Percentiles rank a stretch among this genome's conserved stretches.
Evolutionary conservation across 2,888 invertebrate species (phyloP).

Genomic region (Lamellibrachia satsuma): DNA sequence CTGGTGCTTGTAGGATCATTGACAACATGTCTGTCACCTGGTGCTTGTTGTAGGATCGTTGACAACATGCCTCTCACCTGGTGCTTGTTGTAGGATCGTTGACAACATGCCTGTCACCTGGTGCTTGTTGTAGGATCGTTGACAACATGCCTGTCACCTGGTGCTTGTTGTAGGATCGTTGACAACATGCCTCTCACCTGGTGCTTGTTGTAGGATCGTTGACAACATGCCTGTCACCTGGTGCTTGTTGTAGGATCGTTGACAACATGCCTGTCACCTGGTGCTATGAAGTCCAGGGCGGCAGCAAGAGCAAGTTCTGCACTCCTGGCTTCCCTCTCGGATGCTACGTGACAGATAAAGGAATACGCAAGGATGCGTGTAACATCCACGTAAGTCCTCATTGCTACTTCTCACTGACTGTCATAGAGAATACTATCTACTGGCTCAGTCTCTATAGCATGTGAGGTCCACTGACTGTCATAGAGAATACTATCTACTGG

Average conservation of each 20-base stretch:
- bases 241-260: constrained; percentile 71
- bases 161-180: not conserved
- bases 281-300: constrained; percentile 75
- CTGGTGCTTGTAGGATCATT: constrained; percentile 14
- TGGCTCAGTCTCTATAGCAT: too few species aligned
- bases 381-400: constrained; percentile 61
- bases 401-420: not conserved
- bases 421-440: not conserved
- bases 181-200: not conserved
- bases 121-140: not conserved
- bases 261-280: constrained; percentile 17
- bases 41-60: constrained; percentile 71
- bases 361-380: constrained; percentile 69
- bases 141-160: not conserved
- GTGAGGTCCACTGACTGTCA: too few species aligned
- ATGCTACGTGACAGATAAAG: constrained; percentile 79
- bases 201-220: not conserved
- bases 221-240: constrained; percentile 7
- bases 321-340: constrained; percentile 98
- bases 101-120: not conserved
- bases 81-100: constrained; percentile 72
- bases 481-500: too few species aligned
- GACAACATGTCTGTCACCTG: not conserved
- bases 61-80: constrained; percentile 17
- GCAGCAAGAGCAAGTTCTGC: constrained; percentile 73